Percentiles rank a stretch among this genome's conserved stretches.
These are phyloP conservation scores for Trinectes maculatus DNA, from an alignment of 2,113 vertebrate genomes.

Conservation along the genomic window DNA sequence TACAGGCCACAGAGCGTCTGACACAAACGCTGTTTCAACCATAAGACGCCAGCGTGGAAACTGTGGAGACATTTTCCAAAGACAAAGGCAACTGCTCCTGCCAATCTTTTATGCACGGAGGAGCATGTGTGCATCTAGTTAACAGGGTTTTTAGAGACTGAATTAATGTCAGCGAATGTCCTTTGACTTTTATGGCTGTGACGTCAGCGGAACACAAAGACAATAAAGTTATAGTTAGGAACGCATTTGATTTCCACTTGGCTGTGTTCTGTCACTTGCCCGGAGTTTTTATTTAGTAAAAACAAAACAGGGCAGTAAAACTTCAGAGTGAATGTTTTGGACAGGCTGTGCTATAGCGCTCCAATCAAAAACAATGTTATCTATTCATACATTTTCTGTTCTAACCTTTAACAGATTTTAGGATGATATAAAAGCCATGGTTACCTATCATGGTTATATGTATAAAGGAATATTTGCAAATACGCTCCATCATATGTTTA, in stretches of 20 bases:
- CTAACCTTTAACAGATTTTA: too few relatives aligned
- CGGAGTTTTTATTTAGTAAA: slow-evolving; percentile 36
- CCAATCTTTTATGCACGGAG: slow-evolving; percentile 34
- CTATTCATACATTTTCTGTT: too few relatives aligned
- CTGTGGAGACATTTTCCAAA: slow-evolving; percentile 53
- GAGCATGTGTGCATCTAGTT: slow-evolving; percentile 33
- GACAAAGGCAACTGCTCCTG: slow-evolving; percentile 55
- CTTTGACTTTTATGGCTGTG: slow-evolving; percentile 45
- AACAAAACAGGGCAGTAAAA: slow-evolving; percentile 26
- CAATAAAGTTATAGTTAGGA: slow-evolving; percentile 36
- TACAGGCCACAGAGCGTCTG: slow-evolving; percentile 11
- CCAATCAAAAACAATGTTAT: neutral
- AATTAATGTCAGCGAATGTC: slow-evolving; percentile 49
- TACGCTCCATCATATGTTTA: too few relatives aligned
- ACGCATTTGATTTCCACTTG: slow-evolving; percentile 39
- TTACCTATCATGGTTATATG: too few relatives aligned
- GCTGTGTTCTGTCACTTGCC: slow-evolving; percentile 21
- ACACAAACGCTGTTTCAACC: slow-evolving; percentile 38
- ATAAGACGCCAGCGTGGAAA: slow-evolving; percentile 41
- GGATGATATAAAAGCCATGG: too few relatives aligned
- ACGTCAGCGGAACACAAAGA: slow-evolving; percentile 16
- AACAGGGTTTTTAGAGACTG: slow-evolving; percentile 14
- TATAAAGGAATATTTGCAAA: too few relatives aligned
- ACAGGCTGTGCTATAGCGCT: slow-evolving; percentile 6
- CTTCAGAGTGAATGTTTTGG: slow-evolving; percentile 21